Evolutionary conservation across 2,797 vertebrate genomes (phyloP), one percentile per base, ranked within the genome.

Genomic region (Myotis vivesi): DNA sequence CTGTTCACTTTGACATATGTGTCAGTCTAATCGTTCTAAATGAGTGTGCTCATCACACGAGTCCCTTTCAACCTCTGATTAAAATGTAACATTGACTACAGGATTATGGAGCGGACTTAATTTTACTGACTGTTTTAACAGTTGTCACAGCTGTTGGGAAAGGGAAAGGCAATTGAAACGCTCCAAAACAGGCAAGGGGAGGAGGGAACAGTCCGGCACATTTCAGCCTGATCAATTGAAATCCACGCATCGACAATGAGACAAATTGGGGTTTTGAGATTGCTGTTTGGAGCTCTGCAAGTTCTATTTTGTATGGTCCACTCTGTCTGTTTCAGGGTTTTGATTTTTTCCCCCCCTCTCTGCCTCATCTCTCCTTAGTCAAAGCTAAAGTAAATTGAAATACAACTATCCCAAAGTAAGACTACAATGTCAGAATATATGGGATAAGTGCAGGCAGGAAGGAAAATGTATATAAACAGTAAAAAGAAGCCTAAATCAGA

Each of bases 101-200:
- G 98, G 98, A 98, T 99, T 99, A 98, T 97, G 98, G 98, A 98
- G 98, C 97, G 64, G 98, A 98, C 98, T 98, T 98, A 98, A 99
- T 98, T 99, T 98, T 98, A 98, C 98, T 97, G 98, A 98, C 98
- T 99, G 98, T 98, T 99, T 98, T 99, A 98, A 98, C 98, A 99
- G 98, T 98, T 98, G 98, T 98, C 98, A 98, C 98, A 99, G 98
- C 98, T 99, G 98, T 98, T 98, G 98, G 97, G 95, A 98, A 97
- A 98, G 97, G 98, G 98, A 98, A 98, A 98, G 98, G 98, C 98
- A 98, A 98, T 98, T 98, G 98, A 98, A 98, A 98, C 97, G 97
- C 97, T 98, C 96, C 76, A 96, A 98, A 98, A 98, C 97, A 97
- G 85, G 86, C 41, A 3, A 36, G 62, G 28, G 13, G 6, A 69